Evolutionary conservation across 2,797 vertebrate species (phyloP), one percentile per base, ranked within the genome.

Genomic region (Lagorchestes hirsutus): DNA sequence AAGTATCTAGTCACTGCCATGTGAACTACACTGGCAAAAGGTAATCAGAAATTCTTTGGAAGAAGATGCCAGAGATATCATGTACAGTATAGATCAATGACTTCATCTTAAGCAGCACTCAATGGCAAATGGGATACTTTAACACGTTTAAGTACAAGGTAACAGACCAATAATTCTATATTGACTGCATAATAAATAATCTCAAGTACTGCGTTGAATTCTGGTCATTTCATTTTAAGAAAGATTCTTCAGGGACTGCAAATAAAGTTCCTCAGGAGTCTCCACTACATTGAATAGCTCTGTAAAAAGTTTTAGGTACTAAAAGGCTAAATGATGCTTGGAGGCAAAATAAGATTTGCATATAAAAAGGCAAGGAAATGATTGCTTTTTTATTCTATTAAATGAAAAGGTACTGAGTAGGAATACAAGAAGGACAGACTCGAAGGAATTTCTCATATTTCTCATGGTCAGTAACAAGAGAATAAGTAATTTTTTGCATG

Each of bases 311-410:
- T 96, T 96, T 92, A 92, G 55, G 50, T 94, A 96, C 95, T 91
- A 54, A 90, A 93, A 93, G 96, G 90, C 94, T 97, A 95, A 95
- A 95, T 95, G 95, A 95, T 95, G 91, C 91, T 95, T 95, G 90
- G 92, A 97, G 95, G 96, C 96, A 97, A 97, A 97, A 96, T 95
- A 93, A 95, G 96, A 97, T 97, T 98, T 97, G 97, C 97, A 98
- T 97, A 96, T 95, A 97, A 97, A 97, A 97, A 95, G 94, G 54
- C 90, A 94, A 31, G 90, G 40, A 28, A 93, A 55, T 96, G 96
- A 97, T 74, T 96, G 74, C 90, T 55, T 29, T 93, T 90, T 92
- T 95, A 91, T 94, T 94, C 40, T 87, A 87, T 94, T 59, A 11
- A 97, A 96, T 97, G 96, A 95, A 97, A 98, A 97, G 91, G 52